Percentiles rank a stretch among this genome's conserved stretches.
Evolutionary conservation across 2,888 invertebrate species (phyloP).

Genomic region (Drosophila nr. perissopoda): DNA sequence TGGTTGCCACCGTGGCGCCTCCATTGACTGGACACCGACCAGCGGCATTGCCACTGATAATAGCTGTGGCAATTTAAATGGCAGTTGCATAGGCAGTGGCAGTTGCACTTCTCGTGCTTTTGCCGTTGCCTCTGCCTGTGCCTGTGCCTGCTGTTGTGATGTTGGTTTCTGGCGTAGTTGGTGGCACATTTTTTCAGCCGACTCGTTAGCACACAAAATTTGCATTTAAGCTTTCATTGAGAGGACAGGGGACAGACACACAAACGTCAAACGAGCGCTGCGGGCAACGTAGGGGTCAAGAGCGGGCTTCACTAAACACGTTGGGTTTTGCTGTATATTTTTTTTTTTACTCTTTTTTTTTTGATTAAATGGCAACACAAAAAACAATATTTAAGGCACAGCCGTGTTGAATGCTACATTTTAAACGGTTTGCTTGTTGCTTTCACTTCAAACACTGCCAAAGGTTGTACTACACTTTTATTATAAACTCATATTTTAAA

Average conservation of each 20-base stretch:
- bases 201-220: conserved; percentile 42
- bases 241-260: conserved; percentile 52
- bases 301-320: conserved; percentile 52
- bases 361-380: conserved; percentile 20
- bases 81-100: conserved; percentile 26
- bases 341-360: conserved; percentile 16
- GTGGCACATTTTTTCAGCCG: conserved; percentile 53
- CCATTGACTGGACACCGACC: conserved; percentile 40
- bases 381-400: conserved; percentile 44
- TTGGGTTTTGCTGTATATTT: conserved; percentile 15
- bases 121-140: conserved; percentile 32
- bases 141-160: conserved; percentile 40
- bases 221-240: conserved; percentile 9
- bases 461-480: conserved; percentile 56
- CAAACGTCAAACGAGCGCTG: conserved; percentile 64
- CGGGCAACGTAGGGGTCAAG: conserved; percentile 64
- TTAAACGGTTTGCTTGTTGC: conserved; percentile 26
- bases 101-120: conserved; percentile 8
- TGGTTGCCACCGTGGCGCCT: conserved; percentile 46
- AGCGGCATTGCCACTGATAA: conserved; percentile 27
- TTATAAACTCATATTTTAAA: conserved; percentile 2
- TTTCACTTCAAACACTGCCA: conserved; percentile 50
- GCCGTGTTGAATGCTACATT: conserved; percentile 58
- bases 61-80: conserved; percentile 23
- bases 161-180: conserved; percentile 41